phyloP scores from a whole-genome alignment of 2,888 invertebrate species.

The Sabellastarte sp. region DNA sequence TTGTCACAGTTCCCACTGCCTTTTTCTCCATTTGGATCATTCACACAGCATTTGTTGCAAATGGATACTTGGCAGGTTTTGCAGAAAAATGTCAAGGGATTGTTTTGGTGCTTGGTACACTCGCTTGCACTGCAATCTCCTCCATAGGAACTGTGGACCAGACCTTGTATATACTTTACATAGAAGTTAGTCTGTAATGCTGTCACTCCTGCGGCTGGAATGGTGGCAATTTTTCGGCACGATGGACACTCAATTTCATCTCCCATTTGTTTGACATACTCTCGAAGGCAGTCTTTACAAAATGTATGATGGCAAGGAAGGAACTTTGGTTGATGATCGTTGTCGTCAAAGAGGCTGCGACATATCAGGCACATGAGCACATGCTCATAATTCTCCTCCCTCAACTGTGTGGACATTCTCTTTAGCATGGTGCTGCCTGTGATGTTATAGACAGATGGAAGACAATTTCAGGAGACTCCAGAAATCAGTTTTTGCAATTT shows the following conservation, averaged over 20 bases:
- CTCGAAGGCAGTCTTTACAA: slow-evolving; percentile 53
- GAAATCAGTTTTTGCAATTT: too few relatives aligned
- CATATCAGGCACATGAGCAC: slow-evolving; percentile 53
- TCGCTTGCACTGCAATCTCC: slow-evolving; percentile 5
- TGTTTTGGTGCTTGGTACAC: slow-evolving; percentile 16
- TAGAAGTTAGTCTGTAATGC: slow-evolving; percentile 37
- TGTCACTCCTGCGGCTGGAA: slow-evolving; percentile 33
- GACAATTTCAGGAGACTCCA: too few relatives aligned
- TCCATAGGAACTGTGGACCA: slow-evolving; percentile 24
- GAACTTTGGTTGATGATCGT: slow-evolving; percentile 55
- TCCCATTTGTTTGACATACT: slow-evolving; percentile 35
- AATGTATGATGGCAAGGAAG: slow-evolving; percentile 58
- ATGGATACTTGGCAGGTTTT: slow-evolving; percentile 12
- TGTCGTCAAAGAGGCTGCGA: slow-evolving; percentile 53
- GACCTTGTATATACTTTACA: slow-evolving; percentile 34
- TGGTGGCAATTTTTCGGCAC: slow-evolving; percentile 31
- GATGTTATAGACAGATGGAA: too few relatives aligned
- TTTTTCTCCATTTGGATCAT: not conserved
- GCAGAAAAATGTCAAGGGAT: slow-evolving; percentile 11
- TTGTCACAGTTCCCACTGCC: not conserved
- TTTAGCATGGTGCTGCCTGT: too few relatives aligned
- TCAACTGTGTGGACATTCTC: slow-evolving; percentile 4
- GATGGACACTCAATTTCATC: slow-evolving; percentile 37
- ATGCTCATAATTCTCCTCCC: slow-evolving; percentile 32
- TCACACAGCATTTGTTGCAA: slow-evolving; percentile 17